Base-by-base conservation (phyloP, 2,113 vertebrate species). In the Dendropsophus ebraccatus region DNA sequence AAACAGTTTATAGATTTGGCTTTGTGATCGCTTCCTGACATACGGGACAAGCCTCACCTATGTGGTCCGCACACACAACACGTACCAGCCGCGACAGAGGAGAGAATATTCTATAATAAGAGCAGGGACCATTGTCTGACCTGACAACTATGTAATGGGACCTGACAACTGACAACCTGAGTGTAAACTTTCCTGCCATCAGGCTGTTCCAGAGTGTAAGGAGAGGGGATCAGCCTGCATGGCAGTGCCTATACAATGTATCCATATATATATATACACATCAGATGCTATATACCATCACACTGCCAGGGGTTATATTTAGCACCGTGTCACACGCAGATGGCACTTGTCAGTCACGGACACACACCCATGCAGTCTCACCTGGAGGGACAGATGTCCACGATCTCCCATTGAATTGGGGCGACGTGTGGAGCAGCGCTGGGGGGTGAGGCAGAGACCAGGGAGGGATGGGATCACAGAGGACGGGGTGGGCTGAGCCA, bases 371-470 rank as follows among this genome's bases (percentile, higher is more conserved):
- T 7, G 72, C 11, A 54, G 35, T 13, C 77, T 86, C 35, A 87
- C 85, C 85, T 81, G 77, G 19, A 47, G 50, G 45, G 6, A 30
- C 14, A 60, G 50, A 47, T 37, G 69, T 74, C 85, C 78, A n/a
- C 67, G 52, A 70, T 73, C 65, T 81, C 35, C 78, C 85, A 87
- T 87, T 47, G 54, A 84, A 45, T 32, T n/a, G 56, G 77, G 32
- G 16, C 56, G 32, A 30, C 49, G 49, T 21, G 47, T 45, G 41
- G 62, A 28, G 60, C 4, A 47, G 78, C 7, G 30, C n/a, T 32
- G 60, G 62, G 62, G 79, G 45, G 72, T 8, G 67, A 70, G 67
- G 67, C 67, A 13, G 0, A 30, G 23, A n/a, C 11, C 49, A 17
- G 32, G 41, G 50, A 75, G 23, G 28, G 54, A 14, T 32, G 56